Evolutionary conservation across 1,140 invertebrate genomes (phyloP).

Genomic region (Pomacea maculata): DNA sequence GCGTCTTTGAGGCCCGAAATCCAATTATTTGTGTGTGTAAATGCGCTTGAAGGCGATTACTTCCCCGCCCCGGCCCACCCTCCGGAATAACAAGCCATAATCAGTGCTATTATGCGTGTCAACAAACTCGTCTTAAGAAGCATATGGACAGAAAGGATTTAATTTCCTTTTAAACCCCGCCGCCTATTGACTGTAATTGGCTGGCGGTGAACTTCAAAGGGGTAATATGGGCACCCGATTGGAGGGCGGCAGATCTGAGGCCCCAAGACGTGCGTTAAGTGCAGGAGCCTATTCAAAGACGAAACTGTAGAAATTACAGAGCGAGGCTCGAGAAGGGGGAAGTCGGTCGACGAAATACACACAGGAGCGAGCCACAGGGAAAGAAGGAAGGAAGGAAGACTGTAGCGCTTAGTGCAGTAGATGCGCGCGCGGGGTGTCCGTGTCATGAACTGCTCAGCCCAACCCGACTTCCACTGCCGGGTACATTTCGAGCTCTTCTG

Average conservation of each 20-base stretch:
- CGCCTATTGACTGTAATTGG: conserved; percentile 49
- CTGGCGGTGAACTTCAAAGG: conserved; percentile 49
- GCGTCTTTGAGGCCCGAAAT: conserved; percentile 41
- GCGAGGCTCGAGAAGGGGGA: not conserved
- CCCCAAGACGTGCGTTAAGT: conserved; percentile 20
- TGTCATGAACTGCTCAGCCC: too few relatives aligned
- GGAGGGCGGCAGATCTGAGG: conserved; percentile 44
- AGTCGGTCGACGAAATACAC: not conserved
- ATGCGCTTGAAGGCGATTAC: conserved; percentile 48
- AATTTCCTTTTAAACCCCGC: conserved; percentile 49
- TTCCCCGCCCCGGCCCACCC: conserved; percentile 46
- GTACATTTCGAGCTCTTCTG: too few relatives aligned
- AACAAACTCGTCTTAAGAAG: conserved; percentile 45
- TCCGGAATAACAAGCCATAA: conserved; percentile 48
- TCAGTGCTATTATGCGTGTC: conserved; percentile 49
- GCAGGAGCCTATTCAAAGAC: conserved; percentile 32
- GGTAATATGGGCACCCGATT: conserved; percentile 36
- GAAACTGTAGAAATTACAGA: conserved; percentile 42
- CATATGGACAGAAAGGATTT: conserved; percentile 50
- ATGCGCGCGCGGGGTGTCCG: too few relatives aligned
- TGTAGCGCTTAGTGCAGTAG: too few relatives aligned
- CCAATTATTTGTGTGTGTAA: conserved; percentile 53
- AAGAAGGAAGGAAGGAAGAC: too few relatives aligned
- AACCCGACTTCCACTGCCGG: too few relatives aligned
- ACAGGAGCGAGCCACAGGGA: not conserved